Evolutionary conservation across 2,113 vertebrate genomes (phyloP), one percentile per base, ranked within the genome.

Genomic region (Chloropsis cyanopogon): DNA sequence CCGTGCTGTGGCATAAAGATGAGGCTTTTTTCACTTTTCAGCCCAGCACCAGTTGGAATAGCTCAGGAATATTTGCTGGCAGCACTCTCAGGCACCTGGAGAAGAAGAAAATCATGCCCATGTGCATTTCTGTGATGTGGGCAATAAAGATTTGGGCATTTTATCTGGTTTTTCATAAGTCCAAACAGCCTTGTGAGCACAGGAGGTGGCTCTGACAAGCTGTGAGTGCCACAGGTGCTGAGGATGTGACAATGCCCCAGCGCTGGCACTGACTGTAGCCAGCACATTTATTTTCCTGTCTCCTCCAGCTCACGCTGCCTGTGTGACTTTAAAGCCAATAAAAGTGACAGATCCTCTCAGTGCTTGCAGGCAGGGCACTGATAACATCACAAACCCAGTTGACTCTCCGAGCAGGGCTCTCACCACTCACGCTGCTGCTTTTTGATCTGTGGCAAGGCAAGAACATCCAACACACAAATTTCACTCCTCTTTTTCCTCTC

Each of bases 391-490:
- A 54, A 16, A 25, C 23, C 5, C 46, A 23, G 24, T 68, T 31
- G 33, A 1, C 31, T 50, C 79, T 23, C 78, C 25, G 47, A 25
- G 61, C 44, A 31, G 35, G 23, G 35, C 41, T n/a, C 33, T 22
- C 75, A 57, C 44, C 31, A 6, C 23, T 25, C 31, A 0, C 0
- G 4, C 46, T 29, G 15, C 0, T 47, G 73, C 16, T 8, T 17
- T 41, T 42, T 28, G 50, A 17, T 0, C 0, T 5, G 28, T 19
- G 88, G 49, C n/a, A 9, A 78, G 73, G 72, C 77, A n/a, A 24
- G 46, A 73, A 19, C 75, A 54, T 31, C 84, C 68, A 25, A 44
- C 82, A 73, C 50, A 44, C 28, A 44, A 44, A 64, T 41, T 16
- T 23, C 15, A 3, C 33, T 84, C 21, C 26, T n/a, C 14, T 41